Conservation (phyloP, 2,797 vertebrate genomes). For the Garrulus glandarius region DNA sequence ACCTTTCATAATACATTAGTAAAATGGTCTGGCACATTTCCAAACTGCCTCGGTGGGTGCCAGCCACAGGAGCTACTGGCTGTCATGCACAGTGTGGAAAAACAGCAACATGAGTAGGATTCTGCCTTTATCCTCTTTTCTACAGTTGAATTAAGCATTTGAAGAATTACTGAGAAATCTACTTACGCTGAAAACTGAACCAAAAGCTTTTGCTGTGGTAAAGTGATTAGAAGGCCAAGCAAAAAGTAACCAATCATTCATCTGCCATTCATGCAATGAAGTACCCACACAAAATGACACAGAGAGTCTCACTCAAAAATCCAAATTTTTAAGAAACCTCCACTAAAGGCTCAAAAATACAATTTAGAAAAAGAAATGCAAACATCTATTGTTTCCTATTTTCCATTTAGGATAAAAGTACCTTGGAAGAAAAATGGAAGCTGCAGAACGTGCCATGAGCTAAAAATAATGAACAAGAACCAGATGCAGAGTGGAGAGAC, state of each 20-base stretch:
- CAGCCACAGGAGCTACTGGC: not conserved
- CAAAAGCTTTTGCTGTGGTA: not conserved
- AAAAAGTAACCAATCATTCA: not conserved
- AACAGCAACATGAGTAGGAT: not conserved
- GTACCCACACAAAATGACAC: not conserved
- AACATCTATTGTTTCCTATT: not conserved
- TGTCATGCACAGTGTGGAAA: not conserved
- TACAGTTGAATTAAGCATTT: not conserved
- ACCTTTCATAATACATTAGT: not conserved
- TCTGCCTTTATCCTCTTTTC: constrained; percentile 22
- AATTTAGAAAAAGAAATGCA: not conserved
- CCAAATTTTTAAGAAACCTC: not conserved
- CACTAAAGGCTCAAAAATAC: not conserved
- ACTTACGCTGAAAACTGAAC: not conserved
- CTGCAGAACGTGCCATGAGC: not conserved
- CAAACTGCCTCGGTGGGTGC: not conserved
- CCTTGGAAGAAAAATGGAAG: not conserved
- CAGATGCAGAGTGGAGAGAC: not conserved
- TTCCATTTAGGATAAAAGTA: not conserved
- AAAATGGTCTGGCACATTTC: not conserved
- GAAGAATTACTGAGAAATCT: not conserved
- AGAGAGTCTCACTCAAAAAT: not conserved
- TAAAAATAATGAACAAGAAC: not conserved
- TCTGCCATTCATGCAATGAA: not conserved
- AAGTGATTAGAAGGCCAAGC: not conserved